Evolutionary conservation across 2,113 vertebrate genomes (phyloP), one percentile per base, ranked within the genome.

Genomic region (Nettapus auritus): DNA sequence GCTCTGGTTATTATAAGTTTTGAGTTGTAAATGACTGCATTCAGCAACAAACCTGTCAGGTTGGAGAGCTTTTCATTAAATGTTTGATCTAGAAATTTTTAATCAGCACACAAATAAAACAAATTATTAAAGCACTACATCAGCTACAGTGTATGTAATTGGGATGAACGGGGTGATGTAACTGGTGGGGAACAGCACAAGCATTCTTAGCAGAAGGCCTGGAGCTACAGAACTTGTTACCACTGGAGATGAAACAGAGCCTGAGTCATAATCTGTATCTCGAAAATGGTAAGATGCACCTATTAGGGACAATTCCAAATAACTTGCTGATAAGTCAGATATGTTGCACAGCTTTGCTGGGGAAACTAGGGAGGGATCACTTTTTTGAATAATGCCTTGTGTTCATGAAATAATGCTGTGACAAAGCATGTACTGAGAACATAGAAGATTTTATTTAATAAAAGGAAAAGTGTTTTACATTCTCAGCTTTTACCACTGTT

Each of bases 81-180:
- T 93, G 90, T 85, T 97, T 97, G 96, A 97, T 96, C 88, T 93
- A 95, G 81, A 96, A 94, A 66, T 90, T 96, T 96, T 96, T 93
- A 97, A 96, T 97, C 96, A 96, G 90, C 84, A 74, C 93, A 96
- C 90, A 96, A 95, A 95, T 96, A 96, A 96, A 96, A 90, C 88
- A 96, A 96, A 96, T 95, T 92, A 96, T 96, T 97, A 94, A 95
- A 95, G 67, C 83, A 92, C 90, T 95, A 89, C 92, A 90, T 96
- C 93, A 92, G 92, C 88, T 74, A 36, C 74, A 79, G 74, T 50
- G 6, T 29, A 22, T 84, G 83, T 90, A 95, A 92, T 82, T 85
- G 92, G 94, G 96, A 97, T 93, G 94, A 94, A 96, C 55, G 3
- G 55, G 44, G 73, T 96, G 96, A 96, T 88, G 92, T 96, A 96